Percentiles rank a stretch among this genome's conserved stretches.
Conservation (phyloP, 2,888 invertebrate species). For the Mayetiola destructor region DNA sequence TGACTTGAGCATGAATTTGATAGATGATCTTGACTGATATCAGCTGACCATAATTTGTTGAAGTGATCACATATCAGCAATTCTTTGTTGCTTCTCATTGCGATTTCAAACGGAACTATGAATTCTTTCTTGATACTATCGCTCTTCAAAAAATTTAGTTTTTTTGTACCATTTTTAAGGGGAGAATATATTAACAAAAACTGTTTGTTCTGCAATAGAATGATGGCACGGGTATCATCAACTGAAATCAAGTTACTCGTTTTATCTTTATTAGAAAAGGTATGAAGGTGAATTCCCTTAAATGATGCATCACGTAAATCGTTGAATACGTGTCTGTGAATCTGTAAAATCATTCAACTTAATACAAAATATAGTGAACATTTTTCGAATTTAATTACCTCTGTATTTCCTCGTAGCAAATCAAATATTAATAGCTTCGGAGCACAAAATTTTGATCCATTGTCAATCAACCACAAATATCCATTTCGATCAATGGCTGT, state of each 20-base stretch:
- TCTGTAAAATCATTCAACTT: neutral
- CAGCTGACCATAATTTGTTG: neutral
- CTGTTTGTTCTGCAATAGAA: too few relatives aligned
- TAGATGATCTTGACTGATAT: neutral
- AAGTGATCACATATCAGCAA: neutral
- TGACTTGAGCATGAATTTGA: neutral
- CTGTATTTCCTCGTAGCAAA: conserved; percentile 18
- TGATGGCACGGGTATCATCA: too few relatives aligned
- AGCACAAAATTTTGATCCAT: conserved; percentile 19
- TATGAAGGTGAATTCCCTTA: neutral
- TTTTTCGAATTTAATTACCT: conserved; percentile 16
- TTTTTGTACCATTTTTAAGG: too few relatives aligned
- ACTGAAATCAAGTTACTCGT: too few relatives aligned
- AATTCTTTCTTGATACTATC: neutral
- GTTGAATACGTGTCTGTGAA: conserved; percentile 7
- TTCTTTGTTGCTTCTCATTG: neutral
- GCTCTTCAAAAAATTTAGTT: too few relatives aligned
- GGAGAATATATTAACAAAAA: too few relatives aligned
- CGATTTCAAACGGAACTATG: neutral
- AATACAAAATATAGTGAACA: neutral
- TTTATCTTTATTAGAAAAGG: too few relatives aligned
- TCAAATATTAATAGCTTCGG: conserved; percentile 21
- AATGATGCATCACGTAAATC: neutral
- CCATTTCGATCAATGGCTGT: conserved; percentile 20
- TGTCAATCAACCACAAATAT: conserved; percentile 21